Percentiles rank a stretch among this genome's conserved stretches.
phyloP scores from a whole-genome alignment of 2,797 vertebrate species.

The Syngnathus acus region DNA sequence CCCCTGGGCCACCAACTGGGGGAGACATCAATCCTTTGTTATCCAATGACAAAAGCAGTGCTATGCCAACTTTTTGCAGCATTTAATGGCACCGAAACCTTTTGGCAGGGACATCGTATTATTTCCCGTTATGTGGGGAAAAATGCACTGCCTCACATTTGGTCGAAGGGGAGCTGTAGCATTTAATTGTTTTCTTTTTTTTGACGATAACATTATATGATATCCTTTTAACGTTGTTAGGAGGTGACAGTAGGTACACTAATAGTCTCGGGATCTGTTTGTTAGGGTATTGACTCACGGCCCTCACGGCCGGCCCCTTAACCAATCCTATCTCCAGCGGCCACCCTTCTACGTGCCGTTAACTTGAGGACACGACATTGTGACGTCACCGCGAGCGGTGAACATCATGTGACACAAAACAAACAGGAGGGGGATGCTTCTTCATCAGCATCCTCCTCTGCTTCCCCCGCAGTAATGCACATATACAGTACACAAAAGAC shows the following conservation, averaged over 20 bases:
- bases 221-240: background rate
- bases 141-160: background rate
- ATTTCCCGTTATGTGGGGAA: too few species aligned
- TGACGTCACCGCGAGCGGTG: background rate
- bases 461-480: background rate
- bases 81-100: too few species aligned
- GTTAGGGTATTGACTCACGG: too few species aligned
- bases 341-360: background rate
- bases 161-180: too few species aligned
- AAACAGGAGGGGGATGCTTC: background rate
- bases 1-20: constrained; percentile 81
- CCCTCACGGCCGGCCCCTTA: too few species aligned
- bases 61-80: too few species aligned
- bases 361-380: background rate
- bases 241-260: background rate
- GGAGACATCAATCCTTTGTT: constrained; percentile 3
- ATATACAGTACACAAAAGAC: background rate
- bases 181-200: background rate
- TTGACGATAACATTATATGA: background rate
- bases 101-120: too few species aligned
- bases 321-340: background rate
- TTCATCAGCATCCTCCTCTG: background rate
- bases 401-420: background rate
- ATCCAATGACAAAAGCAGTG: background rate
- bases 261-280: background rate